Conservation (phyloP, 1,140 invertebrate species). For the Pseudoatta argentina region DNA sequence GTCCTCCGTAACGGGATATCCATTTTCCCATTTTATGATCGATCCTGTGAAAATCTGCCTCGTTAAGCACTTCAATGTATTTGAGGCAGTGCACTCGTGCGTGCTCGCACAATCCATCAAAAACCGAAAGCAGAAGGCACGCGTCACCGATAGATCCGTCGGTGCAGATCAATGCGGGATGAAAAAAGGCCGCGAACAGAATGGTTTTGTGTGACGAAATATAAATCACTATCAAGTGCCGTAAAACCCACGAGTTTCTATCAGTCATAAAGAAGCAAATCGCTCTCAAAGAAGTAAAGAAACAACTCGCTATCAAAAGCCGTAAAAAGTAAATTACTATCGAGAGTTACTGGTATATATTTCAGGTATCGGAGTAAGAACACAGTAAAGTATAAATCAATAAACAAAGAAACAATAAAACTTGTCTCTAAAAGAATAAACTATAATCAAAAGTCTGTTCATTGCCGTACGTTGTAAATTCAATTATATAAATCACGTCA, state of each 20-base stretch:
- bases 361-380: background rate
- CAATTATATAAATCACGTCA: background rate
- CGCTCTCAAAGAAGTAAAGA: constrained; percentile 16
- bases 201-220: background rate
- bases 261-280: constrained; percentile 39
- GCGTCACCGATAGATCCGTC: background rate
- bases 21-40: constrained; percentile 51
- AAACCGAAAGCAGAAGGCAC: constrained; percentile 33
- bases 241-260: constrained; percentile 24
- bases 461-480: background rate
- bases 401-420: background rate
- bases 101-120: constrained; percentile 60
- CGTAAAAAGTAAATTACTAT: constrained; percentile 33
- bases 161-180: constrained; percentile 49
- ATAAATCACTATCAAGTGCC: constrained; percentile 49
- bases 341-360: background rate
- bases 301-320: constrained; percentile 16
- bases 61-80: constrained; percentile 72
- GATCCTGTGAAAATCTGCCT: constrained; percentile 76
- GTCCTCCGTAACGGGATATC: constrained; percentile 55
- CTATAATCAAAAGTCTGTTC: background rate
- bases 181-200: constrained; percentile 21
- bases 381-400: background rate
- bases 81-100: constrained; percentile 63
- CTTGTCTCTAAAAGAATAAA: background rate